phyloP scores from a whole-genome alignment of 2,888 invertebrate species.

The Entomobrya multifasciata region DNA sequence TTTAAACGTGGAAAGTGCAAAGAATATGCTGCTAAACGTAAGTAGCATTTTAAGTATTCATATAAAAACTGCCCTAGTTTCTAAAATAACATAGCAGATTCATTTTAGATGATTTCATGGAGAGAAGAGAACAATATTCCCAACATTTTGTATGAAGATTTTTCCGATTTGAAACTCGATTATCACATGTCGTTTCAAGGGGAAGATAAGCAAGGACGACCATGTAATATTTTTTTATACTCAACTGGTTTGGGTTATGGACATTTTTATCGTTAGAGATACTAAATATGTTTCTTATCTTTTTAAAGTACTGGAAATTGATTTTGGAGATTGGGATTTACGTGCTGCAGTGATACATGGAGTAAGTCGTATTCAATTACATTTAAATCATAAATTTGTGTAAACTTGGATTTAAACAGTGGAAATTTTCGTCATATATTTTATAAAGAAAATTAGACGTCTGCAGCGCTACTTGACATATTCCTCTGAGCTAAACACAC shows the following conservation, averaged over 20 bases:
- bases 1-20: constrained; percentile 1
- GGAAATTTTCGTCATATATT: too few species aligned
- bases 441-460: not conserved
- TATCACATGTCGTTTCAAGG: constrained; percentile 12
- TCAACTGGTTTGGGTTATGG: not conserved
- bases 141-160: constrained; percentile 15
- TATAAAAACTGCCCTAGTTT: not conserved
- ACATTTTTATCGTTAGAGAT: too few species aligned
- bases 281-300: not conserved
- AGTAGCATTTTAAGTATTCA: not conserved
- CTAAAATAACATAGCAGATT: too few species aligned
- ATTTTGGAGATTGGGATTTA: constrained; percentile 47
- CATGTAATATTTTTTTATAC: not conserved
- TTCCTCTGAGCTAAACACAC: not conserved
- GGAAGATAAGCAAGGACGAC: constrained; percentile 44
- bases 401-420: too few species aligned
- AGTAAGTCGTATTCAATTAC: too few species aligned
- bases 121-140: constrained; percentile 22
- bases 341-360: constrained; percentile 21
- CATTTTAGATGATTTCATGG: constrained; percentile 12
- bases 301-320: not conserved
- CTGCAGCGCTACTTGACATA: constrained; percentile 28
- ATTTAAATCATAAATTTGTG: too few species aligned
- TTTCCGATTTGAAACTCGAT: constrained; percentile 1
- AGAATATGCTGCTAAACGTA: constrained; percentile 22